These are phyloP conservation scores for Drosophila biarmipes DNA, from an alignment of 1,140 invertebrate genomes.

Conservation along the genomic window DNA sequence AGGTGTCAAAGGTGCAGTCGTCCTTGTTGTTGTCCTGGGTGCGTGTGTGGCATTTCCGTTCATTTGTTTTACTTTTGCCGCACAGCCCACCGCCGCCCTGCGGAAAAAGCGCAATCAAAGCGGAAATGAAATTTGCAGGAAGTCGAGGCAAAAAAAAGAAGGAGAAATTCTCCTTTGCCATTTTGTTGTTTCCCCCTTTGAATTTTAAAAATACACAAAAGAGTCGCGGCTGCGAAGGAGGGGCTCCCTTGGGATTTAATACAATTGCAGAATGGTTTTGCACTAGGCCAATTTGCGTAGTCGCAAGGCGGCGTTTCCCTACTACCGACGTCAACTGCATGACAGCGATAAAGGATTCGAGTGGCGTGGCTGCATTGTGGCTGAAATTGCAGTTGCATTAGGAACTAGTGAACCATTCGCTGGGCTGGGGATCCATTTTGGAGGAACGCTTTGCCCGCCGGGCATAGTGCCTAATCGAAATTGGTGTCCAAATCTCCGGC, in stretches of 20 bases:
- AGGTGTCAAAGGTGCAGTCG: slow-evolving; percentile 79
- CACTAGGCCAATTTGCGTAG: slow-evolving; percentile 71
- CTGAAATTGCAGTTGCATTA: slow-evolving; percentile 54
- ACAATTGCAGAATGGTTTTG: slow-evolving; percentile 72
- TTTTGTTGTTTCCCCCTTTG: slow-evolving; percentile 36
- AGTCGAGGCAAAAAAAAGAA: slow-evolving; percentile 45
- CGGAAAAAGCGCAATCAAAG: slow-evolving; percentile 82
- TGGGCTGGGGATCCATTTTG: slow-evolving; percentile 1
- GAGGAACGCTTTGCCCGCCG: slow-evolving; percentile 7
- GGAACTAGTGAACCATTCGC: slow-evolving; percentile 38
- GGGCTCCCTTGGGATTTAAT: slow-evolving; percentile 59
- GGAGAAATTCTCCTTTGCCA: slow-evolving; percentile 7
- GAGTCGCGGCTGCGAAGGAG: slow-evolving; percentile 1
- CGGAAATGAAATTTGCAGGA: slow-evolving; percentile 83
- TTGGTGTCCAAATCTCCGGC: slow-evolving; percentile 4
- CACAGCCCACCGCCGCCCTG: slow-evolving; percentile 33
- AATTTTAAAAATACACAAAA: slow-evolving; percentile 45
- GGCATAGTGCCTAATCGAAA: slow-evolving; percentile 20
- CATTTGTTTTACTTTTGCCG: slow-evolving; percentile 80
- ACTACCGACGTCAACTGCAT: slow-evolving; percentile 56
- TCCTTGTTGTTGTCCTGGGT: slow-evolving; percentile 54
- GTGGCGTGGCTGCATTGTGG: slow-evolving; percentile 4
- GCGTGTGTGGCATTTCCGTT: slow-evolving; percentile 82
- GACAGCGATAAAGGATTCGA: slow-evolving; percentile 57
- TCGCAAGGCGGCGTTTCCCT: slow-evolving; percentile 28